Percentiles rank a stretch among this genome's conserved stretches.
These are phyloP conservation scores for Romanomermis culicivorax DNA, from an alignment of 2,888 invertebrate species.

Conservation along the genomic window DNA sequence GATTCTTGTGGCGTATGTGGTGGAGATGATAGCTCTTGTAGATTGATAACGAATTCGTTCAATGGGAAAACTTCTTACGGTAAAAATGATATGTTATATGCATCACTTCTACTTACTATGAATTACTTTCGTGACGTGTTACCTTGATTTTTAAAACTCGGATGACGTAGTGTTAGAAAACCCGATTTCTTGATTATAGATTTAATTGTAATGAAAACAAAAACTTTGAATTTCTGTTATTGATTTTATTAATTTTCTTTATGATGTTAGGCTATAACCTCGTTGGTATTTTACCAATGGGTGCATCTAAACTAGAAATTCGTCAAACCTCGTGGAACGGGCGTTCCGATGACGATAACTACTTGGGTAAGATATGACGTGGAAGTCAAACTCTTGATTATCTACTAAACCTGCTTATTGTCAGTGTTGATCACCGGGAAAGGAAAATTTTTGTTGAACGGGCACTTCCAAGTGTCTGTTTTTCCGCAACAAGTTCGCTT, in stretches of 20 bases:
- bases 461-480: slow-evolving; percentile 46
- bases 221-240: too few relatives aligned
- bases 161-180: too few relatives aligned
- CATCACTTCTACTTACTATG: too few relatives aligned
- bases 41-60: slow-evolving; percentile 30
- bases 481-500: slow-evolving; percentile 46
- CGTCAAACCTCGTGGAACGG: slow-evolving; percentile 40
- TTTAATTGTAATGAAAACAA: too few relatives aligned
- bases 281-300: slow-evolving; percentile 42
- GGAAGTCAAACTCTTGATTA: too few relatives aligned
- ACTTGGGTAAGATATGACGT: slow-evolving; percentile 45
- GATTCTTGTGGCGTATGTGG: slow-evolving; percentile 68
- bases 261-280: slow-evolving; percentile 35
- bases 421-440: slow-evolving; percentile 46
- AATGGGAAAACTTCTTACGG: slow-evolving; percentile 29
- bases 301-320: slow-evolving; percentile 48
- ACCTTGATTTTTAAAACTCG: too few relatives aligned
- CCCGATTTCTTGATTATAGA: too few relatives aligned
- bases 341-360: slow-evolving; percentile 44
- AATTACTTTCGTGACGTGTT: too few relatives aligned
- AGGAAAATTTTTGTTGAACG: slow-evolving; percentile 51
- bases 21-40: slow-evolving; percentile 54
- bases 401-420: slow-evolving; percentile 12
- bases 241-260: too few relatives aligned
- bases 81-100: too few relatives aligned